Percentiles rank a stretch among this genome's conserved stretches.
These are phyloP conservation scores for Lepidochrysops patricia DNA, from an alignment of 2,888 invertebrate species.

Conservation along the genomic window DNA sequence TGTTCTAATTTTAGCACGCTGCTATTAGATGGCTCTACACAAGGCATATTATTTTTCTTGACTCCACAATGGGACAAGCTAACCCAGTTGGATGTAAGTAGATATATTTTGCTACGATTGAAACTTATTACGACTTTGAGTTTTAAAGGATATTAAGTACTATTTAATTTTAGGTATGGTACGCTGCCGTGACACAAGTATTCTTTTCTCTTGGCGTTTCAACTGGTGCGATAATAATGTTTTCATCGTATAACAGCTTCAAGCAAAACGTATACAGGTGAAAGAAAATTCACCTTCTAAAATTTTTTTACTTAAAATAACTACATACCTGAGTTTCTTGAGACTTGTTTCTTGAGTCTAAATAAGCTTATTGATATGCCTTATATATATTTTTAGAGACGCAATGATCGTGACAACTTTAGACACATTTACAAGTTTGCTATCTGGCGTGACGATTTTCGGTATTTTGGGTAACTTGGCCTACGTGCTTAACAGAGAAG, in stretches of 20 bases:
- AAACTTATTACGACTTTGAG: too few relatives aligned
- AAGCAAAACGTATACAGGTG: slow-evolving; percentile 81
- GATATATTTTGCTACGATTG: not conserved
- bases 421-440: slow-evolving; percentile 86
- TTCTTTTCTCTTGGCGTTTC: slow-evolving; percentile 68
- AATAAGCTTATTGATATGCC: too few relatives aligned
- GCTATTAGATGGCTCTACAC: slow-evolving; percentile 80
- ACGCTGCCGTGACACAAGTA: slow-evolving; percentile 85
- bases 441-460: slow-evolving; percentile 88
- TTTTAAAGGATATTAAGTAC: not conserved
- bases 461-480: slow-evolving; percentile 88
- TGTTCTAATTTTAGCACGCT: slow-evolving; percentile 60
- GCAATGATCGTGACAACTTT: slow-evolving; percentile 86
- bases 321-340: not conserved
- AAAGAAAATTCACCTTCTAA: not conserved
- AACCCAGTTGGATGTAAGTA: slow-evolving; percentile 76
- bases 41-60: slow-evolving; percentile 86
- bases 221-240: slow-evolving; percentile 80
- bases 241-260: slow-evolving; percentile 83
- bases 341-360: not conserved
- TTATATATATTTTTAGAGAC: slow-evolving; percentile 72
- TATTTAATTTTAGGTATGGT: slow-evolving; percentile 78
- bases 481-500: slow-evolving; percentile 75
- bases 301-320: too few relatives aligned
- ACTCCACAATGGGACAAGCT: slow-evolving; percentile 85